A percentile compares a stretch with the other conserved stretches of the same genome.
phyloP scores from a whole-genome alignment of 1,140 invertebrate genomes.

The Cecropterus lyciades region DNA sequence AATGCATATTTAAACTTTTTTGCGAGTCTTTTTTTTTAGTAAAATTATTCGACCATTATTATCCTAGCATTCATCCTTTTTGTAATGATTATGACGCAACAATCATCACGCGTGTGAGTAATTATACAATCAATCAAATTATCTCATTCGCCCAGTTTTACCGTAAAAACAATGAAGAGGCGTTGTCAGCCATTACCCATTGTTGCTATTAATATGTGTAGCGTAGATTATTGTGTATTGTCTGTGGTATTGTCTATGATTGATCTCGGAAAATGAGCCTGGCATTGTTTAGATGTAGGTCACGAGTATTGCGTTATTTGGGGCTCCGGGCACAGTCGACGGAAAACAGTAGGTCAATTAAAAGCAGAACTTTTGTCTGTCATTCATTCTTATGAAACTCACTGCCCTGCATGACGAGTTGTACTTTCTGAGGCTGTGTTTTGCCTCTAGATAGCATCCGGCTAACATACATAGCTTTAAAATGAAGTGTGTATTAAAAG shows the following conservation, averaged over 20 bases:
- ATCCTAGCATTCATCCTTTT: too few species aligned
- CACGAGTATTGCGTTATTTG: slow-evolving; percentile 10
- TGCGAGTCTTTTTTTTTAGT: too few species aligned
- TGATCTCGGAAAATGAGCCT: slow-evolving; percentile 27
- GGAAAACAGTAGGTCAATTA: background rate
- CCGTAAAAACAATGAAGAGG: slow-evolving; percentile 31
- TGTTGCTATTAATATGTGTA: slow-evolving; percentile 22
- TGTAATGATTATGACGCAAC: too few species aligned
- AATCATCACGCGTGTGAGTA: too few species aligned
- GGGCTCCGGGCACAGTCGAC: slow-evolving; percentile 8
- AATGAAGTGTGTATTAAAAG: too few species aligned
- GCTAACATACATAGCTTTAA: too few species aligned
- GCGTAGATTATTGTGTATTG: slow-evolving; percentile 28
- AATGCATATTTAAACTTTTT: too few species aligned
- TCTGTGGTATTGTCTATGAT: slow-evolving; percentile 36
- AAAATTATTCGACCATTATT: too few species aligned
- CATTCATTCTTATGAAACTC: too few species aligned
- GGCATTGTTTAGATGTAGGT: slow-evolving; percentile 22
- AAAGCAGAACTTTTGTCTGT: background rate
- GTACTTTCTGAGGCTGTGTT: too few species aligned
- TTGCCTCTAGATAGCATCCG: too few species aligned
- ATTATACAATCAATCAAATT: slow-evolving; percentile 10
- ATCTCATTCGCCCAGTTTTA: background rate
- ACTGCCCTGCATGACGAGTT: too few species aligned
- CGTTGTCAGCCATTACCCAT: slow-evolving; percentile 6